These are phyloP conservation scores for Sceloporus tristichus DNA, from an alignment of 2,113 vertebrate genomes.

Conservation along the genomic window DNA sequence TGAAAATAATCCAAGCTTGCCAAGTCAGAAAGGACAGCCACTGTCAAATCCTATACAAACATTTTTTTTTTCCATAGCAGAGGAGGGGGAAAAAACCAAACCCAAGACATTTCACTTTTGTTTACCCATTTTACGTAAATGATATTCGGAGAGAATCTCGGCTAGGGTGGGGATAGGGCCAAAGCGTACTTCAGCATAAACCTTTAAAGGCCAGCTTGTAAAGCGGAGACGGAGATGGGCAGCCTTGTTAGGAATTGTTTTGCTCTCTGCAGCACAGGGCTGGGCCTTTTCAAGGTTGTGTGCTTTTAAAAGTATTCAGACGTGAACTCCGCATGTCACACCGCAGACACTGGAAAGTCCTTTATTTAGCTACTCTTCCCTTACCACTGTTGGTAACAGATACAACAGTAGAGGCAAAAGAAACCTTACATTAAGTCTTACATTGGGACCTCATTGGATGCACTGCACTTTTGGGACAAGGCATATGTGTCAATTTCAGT, in stretches of 20 bases:
- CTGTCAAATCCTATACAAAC: constrained; percentile 64
- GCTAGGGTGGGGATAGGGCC: not conserved
- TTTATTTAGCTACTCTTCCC: constrained; percentile 31
- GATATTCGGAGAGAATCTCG: constrained; percentile 67
- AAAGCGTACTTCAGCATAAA: constrained; percentile 72
- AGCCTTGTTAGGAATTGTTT: constrained; percentile 85
- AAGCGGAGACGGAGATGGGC: constrained; percentile 51
- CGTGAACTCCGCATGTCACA: constrained; percentile 22
- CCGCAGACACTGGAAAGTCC: constrained; percentile 21
- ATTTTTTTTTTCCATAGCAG: constrained; percentile 60
- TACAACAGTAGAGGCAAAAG: not conserved
- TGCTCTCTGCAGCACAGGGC: constrained; percentile 49
- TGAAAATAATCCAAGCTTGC: constrained; percentile 54
- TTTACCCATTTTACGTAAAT: constrained; percentile 76
- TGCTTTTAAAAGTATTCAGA: constrained; percentile 64
- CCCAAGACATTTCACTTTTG: constrained; percentile 63
- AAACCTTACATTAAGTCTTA: too few relatives aligned
- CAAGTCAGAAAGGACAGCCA: constrained; percentile 49
- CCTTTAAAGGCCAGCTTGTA: constrained; percentile 65
- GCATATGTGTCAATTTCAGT: too few relatives aligned
- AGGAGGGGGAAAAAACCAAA: constrained; percentile 35
- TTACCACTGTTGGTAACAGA: not conserved
- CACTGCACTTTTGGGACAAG: too few relatives aligned
- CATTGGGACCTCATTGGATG: too few relatives aligned
- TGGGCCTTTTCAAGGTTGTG: constrained; percentile 65